Conservation (phyloP, 2,888 invertebrate genomes). For the Trachelus iudaicus region DNA sequence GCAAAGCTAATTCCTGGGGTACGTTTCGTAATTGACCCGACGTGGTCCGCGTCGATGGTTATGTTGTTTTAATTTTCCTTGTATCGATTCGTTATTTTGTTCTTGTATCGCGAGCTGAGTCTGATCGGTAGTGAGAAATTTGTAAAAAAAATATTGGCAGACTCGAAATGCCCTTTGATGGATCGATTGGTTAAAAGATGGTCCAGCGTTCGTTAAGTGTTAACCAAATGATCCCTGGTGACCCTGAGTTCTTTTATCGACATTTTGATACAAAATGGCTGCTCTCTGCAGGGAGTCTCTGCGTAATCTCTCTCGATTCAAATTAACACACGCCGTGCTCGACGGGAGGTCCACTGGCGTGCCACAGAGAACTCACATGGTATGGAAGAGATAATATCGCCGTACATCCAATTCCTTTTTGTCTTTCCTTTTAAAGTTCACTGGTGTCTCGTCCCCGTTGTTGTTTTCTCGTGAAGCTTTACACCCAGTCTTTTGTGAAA, state of each 20-base stretch:
- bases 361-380: conserved; percentile 50
- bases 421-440: conserved; percentile 23
- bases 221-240: conserved; percentile 20
- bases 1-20: not conserved
- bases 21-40: not conserved
- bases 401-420: conserved; percentile 46
- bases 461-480: conserved; percentile 5
- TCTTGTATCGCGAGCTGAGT: not conserved
- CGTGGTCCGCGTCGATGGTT: not conserved
- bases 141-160: not conserved
- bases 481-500: not conserved
- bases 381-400: conserved; percentile 61
- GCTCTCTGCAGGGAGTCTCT: conserved; percentile 62
- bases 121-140: not conserved
- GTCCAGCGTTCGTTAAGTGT: conserved; percentile 1
- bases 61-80: not conserved
- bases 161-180: not conserved
- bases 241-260: conserved; percentile 62
- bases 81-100: not conserved
- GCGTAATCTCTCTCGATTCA: conserved; percentile 73
- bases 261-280: conserved; percentile 66
- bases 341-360: conserved; percentile 45
- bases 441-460: conserved; percentile 19
- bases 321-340: conserved; percentile 70
- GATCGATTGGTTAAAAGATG: not conserved